A percentile compares a stretch with the other conserved stretches of the same genome.
Evolutionary conservation across 2,888 invertebrate genomes (phyloP).

Genomic region (Pristionchus exspectatus): DNA sequence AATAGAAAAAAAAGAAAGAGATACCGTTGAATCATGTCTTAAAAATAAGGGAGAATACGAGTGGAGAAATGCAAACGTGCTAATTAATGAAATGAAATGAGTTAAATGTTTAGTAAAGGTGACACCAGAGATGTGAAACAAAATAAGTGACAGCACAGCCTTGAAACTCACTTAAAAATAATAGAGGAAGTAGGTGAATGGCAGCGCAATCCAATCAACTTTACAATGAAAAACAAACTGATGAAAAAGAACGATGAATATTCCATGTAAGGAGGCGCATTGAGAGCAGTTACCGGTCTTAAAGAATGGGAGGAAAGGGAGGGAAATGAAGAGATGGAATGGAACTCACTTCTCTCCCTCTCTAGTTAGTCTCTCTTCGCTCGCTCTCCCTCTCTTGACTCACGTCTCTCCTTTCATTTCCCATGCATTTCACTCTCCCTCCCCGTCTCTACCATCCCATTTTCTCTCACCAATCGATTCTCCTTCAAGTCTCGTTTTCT

Average conservation of each 20-base stretch:
- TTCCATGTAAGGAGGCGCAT: background rate
- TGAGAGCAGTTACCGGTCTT: background rate
- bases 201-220: no score
- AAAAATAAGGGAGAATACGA: no score
- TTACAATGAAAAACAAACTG: no score
- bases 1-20: background rate
- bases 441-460: background rate
- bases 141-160: no score
- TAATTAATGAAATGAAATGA: no score
- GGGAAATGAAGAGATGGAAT: slow-evolving; percentile 1
- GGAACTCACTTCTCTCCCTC: slow-evolving; percentile 17
- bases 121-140: no score
- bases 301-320: background rate
- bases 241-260: no score
- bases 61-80: no score
- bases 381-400: slow-evolving; percentile 17
- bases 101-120: no score
- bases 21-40: background rate
- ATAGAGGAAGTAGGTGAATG: no score
- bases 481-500: slow-evolving; percentile 14
- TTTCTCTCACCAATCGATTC: background rate
- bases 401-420: slow-evolving; percentile 36
- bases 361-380: background rate
- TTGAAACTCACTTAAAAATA: no score
- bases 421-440: slow-evolving; percentile 23